Evolutionary conservation across 2,797 vertebrate species (phyloP).

Genomic region (Labroides dimidiatus): DNA sequence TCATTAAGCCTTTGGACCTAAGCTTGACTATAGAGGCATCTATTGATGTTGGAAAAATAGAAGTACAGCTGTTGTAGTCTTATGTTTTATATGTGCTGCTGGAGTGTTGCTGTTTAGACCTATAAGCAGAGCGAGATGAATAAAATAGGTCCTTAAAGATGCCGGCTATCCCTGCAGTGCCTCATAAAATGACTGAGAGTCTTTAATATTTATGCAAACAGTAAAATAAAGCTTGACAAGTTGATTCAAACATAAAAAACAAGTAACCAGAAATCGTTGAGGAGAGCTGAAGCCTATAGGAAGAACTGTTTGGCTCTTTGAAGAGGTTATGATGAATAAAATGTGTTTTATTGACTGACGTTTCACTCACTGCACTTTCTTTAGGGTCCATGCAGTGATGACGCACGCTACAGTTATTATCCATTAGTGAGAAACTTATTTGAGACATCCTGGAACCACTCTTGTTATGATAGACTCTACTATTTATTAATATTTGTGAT

Average conservation of each 20-base stretch:
- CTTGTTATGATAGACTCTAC: constrained; percentile 20
- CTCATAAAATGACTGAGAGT: constrained; percentile 37
- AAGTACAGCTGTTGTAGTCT: constrained; percentile 19
- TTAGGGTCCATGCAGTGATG: background rate
- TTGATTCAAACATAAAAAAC: constrained; percentile 25
- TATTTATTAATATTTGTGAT: constrained; percentile 33
- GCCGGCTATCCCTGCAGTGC: constrained; percentile 15
- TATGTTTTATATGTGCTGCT: constrained; percentile 14
- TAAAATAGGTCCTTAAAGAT: constrained; percentile 13
- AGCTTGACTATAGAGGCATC: constrained; percentile 56
- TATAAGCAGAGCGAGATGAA: background rate
- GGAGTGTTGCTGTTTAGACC: constrained; percentile 18
- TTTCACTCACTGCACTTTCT: background rate
- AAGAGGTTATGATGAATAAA: constrained; percentile 4
- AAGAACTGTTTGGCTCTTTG: background rate
- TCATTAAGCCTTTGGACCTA: constrained; percentile 59
- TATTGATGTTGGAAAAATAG: constrained; percentile 57
- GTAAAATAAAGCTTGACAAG: constrained; percentile 30
- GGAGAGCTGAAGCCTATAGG: background rate
- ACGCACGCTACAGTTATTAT: background rate
- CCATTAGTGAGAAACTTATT: constrained; percentile 4
- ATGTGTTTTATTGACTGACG: constrained; percentile 5
- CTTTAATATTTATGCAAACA: constrained; percentile 35
- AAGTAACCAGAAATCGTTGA: background rate
- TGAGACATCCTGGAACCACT: background rate